These are phyloP conservation scores for Podiceps cristatus DNA, from an alignment of 2,113 vertebrate species.

Conservation along the genomic window DNA sequence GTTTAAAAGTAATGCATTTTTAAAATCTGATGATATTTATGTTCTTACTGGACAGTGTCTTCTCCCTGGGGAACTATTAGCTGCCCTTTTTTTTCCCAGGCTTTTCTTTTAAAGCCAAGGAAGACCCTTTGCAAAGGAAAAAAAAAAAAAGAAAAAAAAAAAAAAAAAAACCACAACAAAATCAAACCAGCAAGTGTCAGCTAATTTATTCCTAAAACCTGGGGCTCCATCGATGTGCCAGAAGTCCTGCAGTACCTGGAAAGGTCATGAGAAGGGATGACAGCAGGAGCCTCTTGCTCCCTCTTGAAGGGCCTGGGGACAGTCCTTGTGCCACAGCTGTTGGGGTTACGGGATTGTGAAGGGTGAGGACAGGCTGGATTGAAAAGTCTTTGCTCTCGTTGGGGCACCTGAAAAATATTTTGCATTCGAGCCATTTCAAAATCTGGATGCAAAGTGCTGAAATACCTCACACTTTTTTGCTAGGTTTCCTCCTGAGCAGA, in stretches of 20 bases:
- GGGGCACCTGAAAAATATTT: neutral
- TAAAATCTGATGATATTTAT: neutral
- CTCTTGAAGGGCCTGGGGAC: too few relatives aligned
- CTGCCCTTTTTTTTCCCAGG: neutral
- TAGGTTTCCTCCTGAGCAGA: neutral
- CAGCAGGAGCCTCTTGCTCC: neutral
- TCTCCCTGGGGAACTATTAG: neutral
- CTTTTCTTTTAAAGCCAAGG: neutral
- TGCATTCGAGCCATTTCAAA: neutral
- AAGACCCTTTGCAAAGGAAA: neutral
- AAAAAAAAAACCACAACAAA: neutral
- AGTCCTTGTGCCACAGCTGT: neutral
- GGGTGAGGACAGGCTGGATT: neutral
- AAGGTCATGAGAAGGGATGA: neutral
- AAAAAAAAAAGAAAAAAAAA: neutral
- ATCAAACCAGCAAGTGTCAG: fast-evolving
- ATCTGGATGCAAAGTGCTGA: neutral
- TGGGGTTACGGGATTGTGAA: neutral
- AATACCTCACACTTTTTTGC: neutral
- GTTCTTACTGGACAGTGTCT: neutral
- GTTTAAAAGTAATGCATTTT: neutral
- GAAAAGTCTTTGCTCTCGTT: neutral
- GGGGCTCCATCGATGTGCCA: fast-evolving
- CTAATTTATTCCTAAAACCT: neutral
- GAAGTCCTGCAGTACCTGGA: neutral